phyloP scores from a whole-genome alignment of 2,888 invertebrate genomes.

The Gymnocheta viridis region DNA sequence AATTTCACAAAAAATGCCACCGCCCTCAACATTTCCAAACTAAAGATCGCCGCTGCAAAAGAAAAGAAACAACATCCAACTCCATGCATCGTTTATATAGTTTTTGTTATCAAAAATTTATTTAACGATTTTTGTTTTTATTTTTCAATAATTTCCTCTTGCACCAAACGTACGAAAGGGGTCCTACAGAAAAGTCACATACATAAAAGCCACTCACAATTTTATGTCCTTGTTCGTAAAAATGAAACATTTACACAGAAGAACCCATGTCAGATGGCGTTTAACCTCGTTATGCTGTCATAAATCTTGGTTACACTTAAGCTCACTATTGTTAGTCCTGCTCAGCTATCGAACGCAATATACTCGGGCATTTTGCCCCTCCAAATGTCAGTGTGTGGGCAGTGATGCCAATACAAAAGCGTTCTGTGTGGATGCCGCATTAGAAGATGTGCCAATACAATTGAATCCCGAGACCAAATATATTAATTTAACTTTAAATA shows the following conservation, averaged over 20 bases:
- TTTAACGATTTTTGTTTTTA: slow-evolving; percentile 30
- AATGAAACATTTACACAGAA: slow-evolving; percentile 68
- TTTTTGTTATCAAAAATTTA: slow-evolving; percentile 29
- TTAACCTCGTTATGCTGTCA: slow-evolving; percentile 50
- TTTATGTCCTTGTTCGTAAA: slow-evolving; percentile 6
- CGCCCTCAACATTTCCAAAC: neutral
- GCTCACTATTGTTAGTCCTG: slow-evolving; percentile 76
- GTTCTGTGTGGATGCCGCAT: slow-evolving; percentile 89
- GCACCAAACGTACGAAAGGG: slow-evolving; percentile 21
- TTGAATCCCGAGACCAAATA: slow-evolving; percentile 92
- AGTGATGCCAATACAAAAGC: slow-evolving; percentile 89
- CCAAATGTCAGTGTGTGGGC: slow-evolving; percentile 87
- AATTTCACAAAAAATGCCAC: neutral
- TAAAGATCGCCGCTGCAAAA: no score
- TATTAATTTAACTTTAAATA: slow-evolving; percentile 92
- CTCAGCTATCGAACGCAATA: slow-evolving; percentile 71
- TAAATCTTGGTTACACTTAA: slow-evolving; percentile 63
- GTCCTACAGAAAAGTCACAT: neutral
- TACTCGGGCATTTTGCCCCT: slow-evolving; percentile 86
- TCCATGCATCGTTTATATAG: slow-evolving; percentile 40
- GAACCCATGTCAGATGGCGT: slow-evolving; percentile 66
- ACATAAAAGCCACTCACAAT: neutral
- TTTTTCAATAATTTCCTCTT: slow-evolving; percentile 13
- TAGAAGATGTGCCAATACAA: slow-evolving; percentile 94
- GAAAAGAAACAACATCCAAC: neutral